These are phyloP conservation scores for Poliocrania exsul DNA, from an alignment of 2,797 vertebrate genomes.

Conservation along the genomic window DNA sequence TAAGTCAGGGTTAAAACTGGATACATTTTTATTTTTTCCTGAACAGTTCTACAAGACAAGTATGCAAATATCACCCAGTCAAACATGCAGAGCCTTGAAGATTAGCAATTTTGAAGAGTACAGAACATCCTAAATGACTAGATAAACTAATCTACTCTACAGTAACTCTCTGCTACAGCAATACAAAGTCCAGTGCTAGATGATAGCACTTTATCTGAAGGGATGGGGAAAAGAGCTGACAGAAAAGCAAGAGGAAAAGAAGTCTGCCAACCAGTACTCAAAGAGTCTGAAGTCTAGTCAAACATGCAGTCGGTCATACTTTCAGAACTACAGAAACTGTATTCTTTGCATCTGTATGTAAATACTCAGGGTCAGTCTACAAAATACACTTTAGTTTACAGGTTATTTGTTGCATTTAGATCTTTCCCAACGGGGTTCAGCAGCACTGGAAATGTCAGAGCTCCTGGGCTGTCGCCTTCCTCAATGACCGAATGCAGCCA, in stretches of 20 bases:
- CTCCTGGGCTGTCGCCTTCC: not conserved
- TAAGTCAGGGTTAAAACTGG: not conserved
- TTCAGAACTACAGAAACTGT: not conserved
- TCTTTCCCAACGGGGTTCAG: not conserved
- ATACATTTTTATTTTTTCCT: not conserved
- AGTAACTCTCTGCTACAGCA: not conserved
- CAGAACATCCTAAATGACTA: not conserved
- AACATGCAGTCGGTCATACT: not conserved
- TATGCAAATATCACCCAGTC: not conserved
- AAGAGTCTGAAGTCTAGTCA: not conserved
- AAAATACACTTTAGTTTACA: not conserved
- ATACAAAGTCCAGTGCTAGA: not conserved
- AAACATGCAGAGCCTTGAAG: not conserved
- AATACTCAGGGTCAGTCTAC: not conserved
- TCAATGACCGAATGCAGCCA: not conserved
- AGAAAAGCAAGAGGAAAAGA: not conserved
- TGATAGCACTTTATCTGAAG: slow-evolving; percentile 8
- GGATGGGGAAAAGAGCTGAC: not conserved
- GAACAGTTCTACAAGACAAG: not conserved
- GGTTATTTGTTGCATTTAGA: not conserved
- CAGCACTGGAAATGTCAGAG: not conserved
- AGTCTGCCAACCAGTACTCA: not conserved
- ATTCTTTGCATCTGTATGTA: not conserved
- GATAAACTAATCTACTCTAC: slow-evolving; percentile 20
- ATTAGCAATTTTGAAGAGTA: not conserved